phyloP scores from a whole-genome alignment of 2,113 vertebrate genomes.

The Thamnaconus septentrionalis region DNA sequence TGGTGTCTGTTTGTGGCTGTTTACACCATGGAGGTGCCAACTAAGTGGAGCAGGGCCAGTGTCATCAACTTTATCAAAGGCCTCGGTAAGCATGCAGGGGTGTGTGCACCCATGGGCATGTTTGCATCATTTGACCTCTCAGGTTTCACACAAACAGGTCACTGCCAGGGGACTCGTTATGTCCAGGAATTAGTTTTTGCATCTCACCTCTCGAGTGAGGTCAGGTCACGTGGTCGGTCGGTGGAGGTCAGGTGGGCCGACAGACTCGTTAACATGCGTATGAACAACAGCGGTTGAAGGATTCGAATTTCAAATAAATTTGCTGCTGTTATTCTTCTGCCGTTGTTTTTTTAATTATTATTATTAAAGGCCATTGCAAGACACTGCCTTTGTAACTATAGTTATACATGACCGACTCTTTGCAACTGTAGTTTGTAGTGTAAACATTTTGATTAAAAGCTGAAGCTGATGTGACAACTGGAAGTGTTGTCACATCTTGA shows the following conservation, averaged over 20 bases:
- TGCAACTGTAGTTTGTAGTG: no score
- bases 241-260: conserved; percentile 30
- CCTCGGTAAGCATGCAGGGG: conserved; percentile 83
- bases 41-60: conserved; percentile 91
- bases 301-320: not conserved
- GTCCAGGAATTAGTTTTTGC: conserved; percentile 26
- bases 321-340: no score
- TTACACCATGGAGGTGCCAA: conserved; percentile 87
- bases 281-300: not conserved
- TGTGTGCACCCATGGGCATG: conserved; percentile 23
- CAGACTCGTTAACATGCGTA: not conserved
- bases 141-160: conserved; percentile 41
- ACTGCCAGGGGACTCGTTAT: conserved; percentile 3
- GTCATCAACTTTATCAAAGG: conserved; percentile 96
- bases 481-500: no score
- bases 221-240: conserved; percentile 35
- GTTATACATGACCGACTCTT: no score
- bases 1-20: conserved; percentile 9
- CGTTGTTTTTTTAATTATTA: no score
- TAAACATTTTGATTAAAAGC: no score
- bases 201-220: conserved; percentile 19
- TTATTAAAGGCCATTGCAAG: no score
- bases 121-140: conserved; percentile 31
- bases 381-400: no score
- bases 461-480: no score